A percentile compares a stretch with the other conserved stretches of the same genome.
Evolutionary conservation across 2,113 vertebrate species (phyloP).

Genomic region (Callionymus lyra): DNA sequence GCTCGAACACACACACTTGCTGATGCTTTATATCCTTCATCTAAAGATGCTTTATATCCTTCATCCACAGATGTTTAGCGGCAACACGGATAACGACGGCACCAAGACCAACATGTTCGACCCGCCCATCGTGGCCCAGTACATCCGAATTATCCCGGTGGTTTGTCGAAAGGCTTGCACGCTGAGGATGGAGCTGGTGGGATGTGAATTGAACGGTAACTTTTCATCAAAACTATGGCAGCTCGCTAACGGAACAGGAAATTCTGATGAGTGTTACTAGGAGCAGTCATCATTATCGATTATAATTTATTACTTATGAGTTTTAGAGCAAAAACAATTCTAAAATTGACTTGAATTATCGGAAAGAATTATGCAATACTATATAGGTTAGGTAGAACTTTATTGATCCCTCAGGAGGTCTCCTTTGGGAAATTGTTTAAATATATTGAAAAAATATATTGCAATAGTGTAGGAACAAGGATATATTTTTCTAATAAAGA

Average conservation of each 20-base stretch:
- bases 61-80: slow-evolving; percentile 74
- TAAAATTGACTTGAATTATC: no score
- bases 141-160: slow-evolving; percentile 79
- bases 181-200: slow-evolving; percentile 87
- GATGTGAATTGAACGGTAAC: slow-evolving; percentile 90
- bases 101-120: slow-evolving; percentile 78
- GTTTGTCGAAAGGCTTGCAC: slow-evolving; percentile 80
- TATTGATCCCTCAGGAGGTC: no score
- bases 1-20: not conserved
- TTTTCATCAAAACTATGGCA: not conserved
- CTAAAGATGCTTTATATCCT: not conserved
- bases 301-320: no score
- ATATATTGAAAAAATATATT: no score
- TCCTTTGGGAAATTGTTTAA: no score
- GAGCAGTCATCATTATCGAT: no score
- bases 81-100: slow-evolving; percentile 75
- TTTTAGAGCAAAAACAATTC: no score
- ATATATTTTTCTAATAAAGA: no score
- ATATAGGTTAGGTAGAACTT: no score
- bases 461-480: no score
- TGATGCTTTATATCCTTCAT: not conserved
- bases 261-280: no score
- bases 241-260: no score
- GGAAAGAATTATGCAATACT: not conserved
- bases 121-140: slow-evolving; percentile 74